Conservation (phyloP, 2,888 invertebrate genomes). For the Cataglyphis altisquamis region DNA sequence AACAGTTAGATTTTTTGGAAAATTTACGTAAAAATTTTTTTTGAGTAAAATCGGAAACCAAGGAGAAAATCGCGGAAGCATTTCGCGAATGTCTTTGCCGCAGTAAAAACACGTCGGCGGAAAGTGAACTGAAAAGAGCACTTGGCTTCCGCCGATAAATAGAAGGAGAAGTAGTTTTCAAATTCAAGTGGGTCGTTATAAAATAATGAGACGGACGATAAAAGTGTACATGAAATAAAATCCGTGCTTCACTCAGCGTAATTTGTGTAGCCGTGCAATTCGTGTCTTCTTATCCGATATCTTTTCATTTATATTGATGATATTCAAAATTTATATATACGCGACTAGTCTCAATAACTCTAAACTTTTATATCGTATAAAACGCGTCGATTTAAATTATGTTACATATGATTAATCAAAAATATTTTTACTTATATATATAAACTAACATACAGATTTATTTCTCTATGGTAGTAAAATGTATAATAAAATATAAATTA, state of each 20-base stretch:
- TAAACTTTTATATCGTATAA: neutral
- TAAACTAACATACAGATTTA: neutral
- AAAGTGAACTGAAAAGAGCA: conserved; percentile 38
- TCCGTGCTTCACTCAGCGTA: neutral
- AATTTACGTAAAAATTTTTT: neutral
- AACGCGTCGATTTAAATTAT: neutral
- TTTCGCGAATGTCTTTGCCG: neutral
- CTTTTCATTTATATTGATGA: neutral
- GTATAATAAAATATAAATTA: neutral
- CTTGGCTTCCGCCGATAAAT: conserved; percentile 41
- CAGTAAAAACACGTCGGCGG: conserved; percentile 16
- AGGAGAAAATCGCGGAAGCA: neutral
- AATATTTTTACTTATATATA: no score
- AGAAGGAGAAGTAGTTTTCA: conserved; percentile 37
- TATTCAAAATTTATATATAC: conserved; percentile 19
- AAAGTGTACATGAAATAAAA: conserved; percentile 40
- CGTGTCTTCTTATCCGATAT: conserved; percentile 17
- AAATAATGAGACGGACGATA: conserved; percentile 38
- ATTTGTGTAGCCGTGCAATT: neutral
- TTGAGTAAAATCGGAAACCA: neutral
- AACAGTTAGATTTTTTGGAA: neutral
- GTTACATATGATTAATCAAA: neutral
- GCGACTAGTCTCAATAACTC: neutral
- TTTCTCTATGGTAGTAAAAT: neutral
- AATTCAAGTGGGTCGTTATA: conserved; percentile 37